Conservation (phyloP, 2,888 invertebrate species). For the Rugalucina vietnamica region DNA sequence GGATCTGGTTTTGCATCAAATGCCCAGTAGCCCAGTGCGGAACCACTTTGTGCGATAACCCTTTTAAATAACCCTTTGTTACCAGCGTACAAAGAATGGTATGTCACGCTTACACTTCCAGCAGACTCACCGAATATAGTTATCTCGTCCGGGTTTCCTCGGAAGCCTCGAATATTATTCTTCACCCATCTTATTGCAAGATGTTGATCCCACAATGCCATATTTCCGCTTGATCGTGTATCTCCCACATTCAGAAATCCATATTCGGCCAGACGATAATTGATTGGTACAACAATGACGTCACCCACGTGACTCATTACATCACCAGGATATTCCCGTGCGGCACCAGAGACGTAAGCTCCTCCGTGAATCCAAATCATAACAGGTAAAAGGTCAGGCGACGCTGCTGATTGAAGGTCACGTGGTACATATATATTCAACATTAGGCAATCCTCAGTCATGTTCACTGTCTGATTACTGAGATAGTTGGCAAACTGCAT, state of each 20-base stretch:
- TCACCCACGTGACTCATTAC: conserved; percentile 2
- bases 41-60: conserved; percentile 55
- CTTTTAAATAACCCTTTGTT: conserved; percentile 49
- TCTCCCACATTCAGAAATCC: conserved; percentile 47
- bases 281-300: conserved; percentile 51
- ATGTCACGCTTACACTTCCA: conserved; percentile 45
- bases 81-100: conserved; percentile 55
- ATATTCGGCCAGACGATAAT: conserved; percentile 51
- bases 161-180: conserved; percentile 45
- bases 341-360: conserved; percentile 26
- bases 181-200: conserved; percentile 58
- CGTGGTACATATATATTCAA: conserved; percentile 53
- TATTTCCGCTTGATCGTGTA: conserved; percentile 43
- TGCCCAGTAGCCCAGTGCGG: conserved; percentile 35
- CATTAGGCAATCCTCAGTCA: conserved; percentile 50
- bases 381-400: conserved; percentile 28
- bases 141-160: conserved; percentile 45
- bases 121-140: conserved; percentile 58
- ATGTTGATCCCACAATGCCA: conserved; percentile 60
- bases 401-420: conserved; percentile 5
- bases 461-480: neutral
- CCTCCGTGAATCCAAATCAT: conserved; percentile 60
- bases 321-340: conserved; percentile 18
- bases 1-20: conserved; percentile 16
- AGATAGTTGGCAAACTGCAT: conserved; percentile 15